These are phyloP conservation scores for Agriopis leucophaearia DNA, from an alignment of 2,888 invertebrate species.

Conservation along the genomic window DNA sequence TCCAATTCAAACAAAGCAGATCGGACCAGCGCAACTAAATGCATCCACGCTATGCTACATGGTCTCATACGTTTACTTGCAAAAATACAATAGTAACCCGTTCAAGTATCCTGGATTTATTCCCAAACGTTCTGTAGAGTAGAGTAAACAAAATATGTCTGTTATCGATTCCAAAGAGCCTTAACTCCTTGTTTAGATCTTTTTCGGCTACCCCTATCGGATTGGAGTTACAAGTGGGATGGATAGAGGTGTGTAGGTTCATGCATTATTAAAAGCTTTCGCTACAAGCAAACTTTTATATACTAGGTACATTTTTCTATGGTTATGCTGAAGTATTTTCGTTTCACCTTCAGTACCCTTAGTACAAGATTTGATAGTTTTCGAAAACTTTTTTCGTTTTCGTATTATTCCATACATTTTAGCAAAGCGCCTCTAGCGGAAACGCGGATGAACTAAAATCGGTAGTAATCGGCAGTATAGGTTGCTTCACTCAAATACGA, in stretches of 20 bases:
- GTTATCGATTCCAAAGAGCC: conserved; percentile 23
- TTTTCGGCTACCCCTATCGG: conserved; percentile 6
- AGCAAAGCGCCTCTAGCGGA: too few species aligned
- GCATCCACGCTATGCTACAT: not conserved
- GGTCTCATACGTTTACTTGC: not conserved
- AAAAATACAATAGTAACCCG: not conserved
- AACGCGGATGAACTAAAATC: too few species aligned
- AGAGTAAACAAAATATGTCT: conserved; percentile 20
- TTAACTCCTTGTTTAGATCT: conserved; percentile 21
- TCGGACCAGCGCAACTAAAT: not conserved
- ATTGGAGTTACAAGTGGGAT: conserved; percentile 8
- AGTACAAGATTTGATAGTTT: too few species aligned
- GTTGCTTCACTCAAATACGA: too few species aligned
- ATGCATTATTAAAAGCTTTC: conserved; percentile 28
- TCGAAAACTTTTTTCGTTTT: too few species aligned
- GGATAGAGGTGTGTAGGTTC: conserved; percentile 15
- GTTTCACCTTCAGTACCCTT: not conserved
- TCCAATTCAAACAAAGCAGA: too few species aligned
- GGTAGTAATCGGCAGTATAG: too few species aligned
- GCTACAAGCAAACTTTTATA: conserved; percentile 6
- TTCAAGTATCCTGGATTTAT: conserved; percentile 2
- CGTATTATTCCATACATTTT: too few species aligned
- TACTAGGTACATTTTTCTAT: not conserved
- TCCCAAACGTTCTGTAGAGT: not conserved
- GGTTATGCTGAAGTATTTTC: not conserved